Percentiles rank a stretch among this genome's conserved stretches.
Conservation (phyloP, 64 coral and sea anemone genomes). For the Acropora yongei region DNA sequence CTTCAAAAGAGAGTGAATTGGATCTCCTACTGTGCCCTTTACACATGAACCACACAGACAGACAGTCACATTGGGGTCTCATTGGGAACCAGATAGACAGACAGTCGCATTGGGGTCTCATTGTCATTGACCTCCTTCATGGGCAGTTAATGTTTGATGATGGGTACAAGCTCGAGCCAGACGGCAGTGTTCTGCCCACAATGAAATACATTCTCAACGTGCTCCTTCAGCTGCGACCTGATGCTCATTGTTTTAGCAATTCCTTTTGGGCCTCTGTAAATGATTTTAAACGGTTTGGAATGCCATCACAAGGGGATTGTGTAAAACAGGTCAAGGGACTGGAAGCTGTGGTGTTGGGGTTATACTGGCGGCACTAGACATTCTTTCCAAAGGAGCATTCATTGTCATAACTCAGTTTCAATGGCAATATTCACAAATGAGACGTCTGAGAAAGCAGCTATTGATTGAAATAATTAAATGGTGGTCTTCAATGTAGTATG, state of each 20-base stretch:
- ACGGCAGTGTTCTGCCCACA: neutral
- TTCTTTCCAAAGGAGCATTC: neutral
- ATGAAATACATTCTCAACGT: conserved; percentile 41
- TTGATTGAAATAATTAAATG: conserved; percentile 3
- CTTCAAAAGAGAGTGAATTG: neutral
- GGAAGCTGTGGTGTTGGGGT: conserved; percentile 52
- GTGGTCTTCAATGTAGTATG: neutral
- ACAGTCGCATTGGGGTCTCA: neutral
- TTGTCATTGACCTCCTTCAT: neutral
- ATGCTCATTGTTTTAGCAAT: conserved; percentile 1
- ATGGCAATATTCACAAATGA: conserved; percentile 17
- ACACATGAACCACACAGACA: neutral
- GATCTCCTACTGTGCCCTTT: conserved; percentile 10
- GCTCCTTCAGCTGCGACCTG: conserved; percentile 18
- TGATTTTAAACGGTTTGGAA: conserved; percentile 50
- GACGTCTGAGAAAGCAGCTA: neutral
- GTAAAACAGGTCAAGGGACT: conserved; percentile 18
- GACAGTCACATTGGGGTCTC: conserved; percentile 1
- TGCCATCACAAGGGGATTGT: conserved; percentile 30
- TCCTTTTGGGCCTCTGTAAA: neutral
- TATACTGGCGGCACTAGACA: conserved; percentile 33
- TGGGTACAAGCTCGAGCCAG: conserved; percentile 4
- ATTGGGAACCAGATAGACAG: no score
- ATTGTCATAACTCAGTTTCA: neutral
- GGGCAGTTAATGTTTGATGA: conserved; percentile 18